A percentile compares a stretch with the other conserved stretches of the same genome.
phyloP scores from a whole-genome alignment of 1,140 invertebrate genomes.

The Pogonognathellus flavescens region DNA sequence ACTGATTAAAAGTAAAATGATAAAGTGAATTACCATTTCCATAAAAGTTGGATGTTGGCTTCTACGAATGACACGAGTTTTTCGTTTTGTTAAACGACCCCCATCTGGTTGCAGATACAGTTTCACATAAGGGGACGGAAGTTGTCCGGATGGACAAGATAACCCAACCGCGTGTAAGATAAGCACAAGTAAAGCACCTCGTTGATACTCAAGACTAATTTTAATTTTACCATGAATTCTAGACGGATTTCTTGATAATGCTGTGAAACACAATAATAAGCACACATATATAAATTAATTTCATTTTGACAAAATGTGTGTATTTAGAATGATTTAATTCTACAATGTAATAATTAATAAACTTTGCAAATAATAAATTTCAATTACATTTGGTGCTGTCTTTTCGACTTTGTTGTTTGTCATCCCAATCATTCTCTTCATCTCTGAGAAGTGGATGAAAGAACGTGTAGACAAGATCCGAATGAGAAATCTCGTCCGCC shows the following conservation, averaged over 20 bases:
- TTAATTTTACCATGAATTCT: conserved; percentile 78
- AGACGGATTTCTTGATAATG: conserved; percentile 62
- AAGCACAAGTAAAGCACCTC: conserved; percentile 85
- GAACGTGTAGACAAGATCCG: conserved; percentile 96
- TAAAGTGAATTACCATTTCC: conserved; percentile 86
- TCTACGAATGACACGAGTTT: conserved; percentile 92
- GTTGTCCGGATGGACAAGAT: conserved; percentile 79
- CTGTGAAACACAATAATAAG: conserved; percentile 44
- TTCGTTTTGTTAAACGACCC: conserved; percentile 90
- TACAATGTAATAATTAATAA: not conserved
- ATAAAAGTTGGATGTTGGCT: conserved; percentile 97
- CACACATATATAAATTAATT: not conserved
- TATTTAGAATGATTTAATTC: not conserved
- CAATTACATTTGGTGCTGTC: conserved; percentile 29
- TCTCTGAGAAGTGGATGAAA: conserved; percentile 94
- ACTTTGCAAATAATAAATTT: not conserved
- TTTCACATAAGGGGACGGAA: conserved; percentile 94
- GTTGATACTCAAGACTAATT: conserved; percentile 85
- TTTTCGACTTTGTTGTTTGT: conserved; percentile 21
- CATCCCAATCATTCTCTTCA: conserved; percentile 75
- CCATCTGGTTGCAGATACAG: conserved; percentile 85
- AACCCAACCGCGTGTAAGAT: conserved; percentile 90
- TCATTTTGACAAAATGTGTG: not conserved
- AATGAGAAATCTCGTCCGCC: conserved; percentile 94
- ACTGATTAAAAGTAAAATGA: conserved; percentile 70